A percentile compares a stretch with the other conserved stretches of the same genome.
Evolutionary conservation across 23 tunicate species (phyloP).

Genomic region (Styela clava): DNA sequence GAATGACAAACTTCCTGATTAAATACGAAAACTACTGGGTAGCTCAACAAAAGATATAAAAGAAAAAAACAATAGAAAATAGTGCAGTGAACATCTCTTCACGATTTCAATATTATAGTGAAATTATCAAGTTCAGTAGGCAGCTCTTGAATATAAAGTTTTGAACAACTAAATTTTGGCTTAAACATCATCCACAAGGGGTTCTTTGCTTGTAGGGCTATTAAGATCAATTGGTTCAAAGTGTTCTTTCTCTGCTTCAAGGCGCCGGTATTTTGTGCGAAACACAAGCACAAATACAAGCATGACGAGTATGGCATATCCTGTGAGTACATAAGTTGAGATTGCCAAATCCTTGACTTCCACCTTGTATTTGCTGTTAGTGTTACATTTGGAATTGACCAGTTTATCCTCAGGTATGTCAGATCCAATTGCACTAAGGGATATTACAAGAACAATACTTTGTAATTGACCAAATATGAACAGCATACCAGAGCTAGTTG

Average conservation of each 20-base stretch:
- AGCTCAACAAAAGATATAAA: no score
- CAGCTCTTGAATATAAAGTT: no score
- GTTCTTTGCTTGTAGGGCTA: no score
- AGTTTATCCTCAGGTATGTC: slow-evolving; percentile 24
- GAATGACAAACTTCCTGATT: no score
- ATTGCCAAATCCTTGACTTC: slow-evolving; percentile 36
- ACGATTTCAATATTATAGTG: no score
- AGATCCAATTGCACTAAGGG: slow-evolving; percentile 26
- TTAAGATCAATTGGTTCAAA: background rate
- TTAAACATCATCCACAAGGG: no score
- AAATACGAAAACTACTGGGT: no score
- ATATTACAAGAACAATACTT: slow-evolving; percentile 40
- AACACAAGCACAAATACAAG: slow-evolving; percentile 36
- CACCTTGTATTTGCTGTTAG: background rate
- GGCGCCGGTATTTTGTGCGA: slow-evolving; percentile 19
- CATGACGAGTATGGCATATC: slow-evolving; percentile 29
- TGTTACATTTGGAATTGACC: slow-evolving; percentile 5
- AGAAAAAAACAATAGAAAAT: no score
- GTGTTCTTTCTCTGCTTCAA: slow-evolving; percentile 24
- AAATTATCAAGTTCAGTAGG: no score
- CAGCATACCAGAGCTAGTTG: slow-evolving; percentile 67
- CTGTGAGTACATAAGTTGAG: slow-evolving; percentile 30
- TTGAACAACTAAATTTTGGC: no score
- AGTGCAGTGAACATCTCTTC: no score
- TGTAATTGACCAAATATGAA: slow-evolving; percentile 55